Conservation (phyloP, 2,888 invertebrate genomes). For the Dicycla oo region DNA sequence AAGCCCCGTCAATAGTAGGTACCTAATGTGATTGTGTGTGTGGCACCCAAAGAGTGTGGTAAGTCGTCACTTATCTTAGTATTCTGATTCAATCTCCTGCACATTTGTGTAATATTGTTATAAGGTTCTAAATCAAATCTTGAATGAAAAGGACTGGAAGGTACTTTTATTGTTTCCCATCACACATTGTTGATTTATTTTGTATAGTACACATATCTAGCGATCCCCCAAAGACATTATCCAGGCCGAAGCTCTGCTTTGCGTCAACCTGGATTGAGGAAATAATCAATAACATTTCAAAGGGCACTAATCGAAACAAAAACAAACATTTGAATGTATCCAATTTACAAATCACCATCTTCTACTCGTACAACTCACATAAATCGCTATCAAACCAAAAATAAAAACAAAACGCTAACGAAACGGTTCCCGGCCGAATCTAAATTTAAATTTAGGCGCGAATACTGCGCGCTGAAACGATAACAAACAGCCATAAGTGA, state of each 20-base stretch:
- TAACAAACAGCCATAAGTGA: conserved; percentile 77
- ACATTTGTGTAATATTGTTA: not conserved
- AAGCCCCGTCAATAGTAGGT: not conserved
- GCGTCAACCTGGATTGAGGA: conserved; percentile 17
- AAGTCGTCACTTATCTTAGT: too few relatives aligned
- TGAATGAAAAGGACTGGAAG: too few relatives aligned
- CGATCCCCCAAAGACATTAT: not conserved
- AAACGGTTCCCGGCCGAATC: conserved; percentile 72
- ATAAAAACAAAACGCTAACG: conserved; percentile 72
- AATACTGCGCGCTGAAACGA: conserved; percentile 73
- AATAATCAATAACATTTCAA: conserved; percentile 25
- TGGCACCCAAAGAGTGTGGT: too few relatives aligned
- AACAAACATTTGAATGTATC: conserved; percentile 23
- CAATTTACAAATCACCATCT: conserved; percentile 40
- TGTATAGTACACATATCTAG: not conserved
- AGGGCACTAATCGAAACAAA: conserved; percentile 20
- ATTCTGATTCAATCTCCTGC: not conserved
- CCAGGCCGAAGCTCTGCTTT: conserved; percentile 23
- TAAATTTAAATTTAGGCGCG: conserved; percentile 82
- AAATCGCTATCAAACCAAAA: conserved; percentile 55
- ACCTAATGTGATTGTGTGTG: too few relatives aligned
- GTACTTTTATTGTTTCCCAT: too few relatives aligned
- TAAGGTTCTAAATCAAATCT: not conserved
- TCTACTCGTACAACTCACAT: conserved; percentile 32
- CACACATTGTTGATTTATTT: conserved; percentile 9